Conservation (phyloP, 2,797 vertebrate genomes). For the Sphaeramia orbicularis region DNA sequence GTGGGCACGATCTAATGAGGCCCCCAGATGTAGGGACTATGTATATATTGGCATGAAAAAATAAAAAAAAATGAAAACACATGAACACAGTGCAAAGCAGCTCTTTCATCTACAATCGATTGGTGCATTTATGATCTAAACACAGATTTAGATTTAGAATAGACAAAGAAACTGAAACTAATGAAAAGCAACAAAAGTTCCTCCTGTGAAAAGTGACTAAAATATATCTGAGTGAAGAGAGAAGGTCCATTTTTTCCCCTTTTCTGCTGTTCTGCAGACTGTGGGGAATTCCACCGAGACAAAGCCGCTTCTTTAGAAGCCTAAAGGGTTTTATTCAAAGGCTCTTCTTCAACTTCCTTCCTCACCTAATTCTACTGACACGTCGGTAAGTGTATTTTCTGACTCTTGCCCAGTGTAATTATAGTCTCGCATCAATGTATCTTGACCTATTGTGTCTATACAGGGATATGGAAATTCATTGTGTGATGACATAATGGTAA, state of each 20-base stretch:
- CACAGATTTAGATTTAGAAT: slow-evolving; percentile 19
- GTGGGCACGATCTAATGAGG: slow-evolving; percentile 21
- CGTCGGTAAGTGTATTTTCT: neutral
- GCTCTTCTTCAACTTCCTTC: slow-evolving; percentile 29
- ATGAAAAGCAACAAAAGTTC: too few species aligned
- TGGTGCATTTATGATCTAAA: slow-evolving; percentile 19
- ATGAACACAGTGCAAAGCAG: neutral
- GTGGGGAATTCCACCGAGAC: slow-evolving; percentile 68
- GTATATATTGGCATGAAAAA: slow-evolving; percentile 9
- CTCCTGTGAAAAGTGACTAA: slow-evolving; percentile 18
- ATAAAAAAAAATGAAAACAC: slow-evolving; percentile 7
- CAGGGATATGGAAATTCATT: too few species aligned
- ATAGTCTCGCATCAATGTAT: neutral
- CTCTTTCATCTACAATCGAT: neutral
- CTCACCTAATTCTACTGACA: slow-evolving; percentile 36
- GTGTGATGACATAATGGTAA: too few species aligned
- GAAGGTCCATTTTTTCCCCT: slow-evolving; percentile 47
- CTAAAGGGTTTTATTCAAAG: neutral
- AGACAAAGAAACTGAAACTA: neutral
- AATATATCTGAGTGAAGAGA: slow-evolving; percentile 22
- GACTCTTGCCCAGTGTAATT: slow-evolving; percentile 6
- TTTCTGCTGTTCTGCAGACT: slow-evolving; percentile 33
- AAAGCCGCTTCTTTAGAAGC: slow-evolving; percentile 29
- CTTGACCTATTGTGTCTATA: neutral
- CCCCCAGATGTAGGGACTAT: slow-evolving; percentile 26